phyloP scores from a whole-genome alignment of 1,140 invertebrate species.

The Stratiolaelaps scimitus region DNA sequence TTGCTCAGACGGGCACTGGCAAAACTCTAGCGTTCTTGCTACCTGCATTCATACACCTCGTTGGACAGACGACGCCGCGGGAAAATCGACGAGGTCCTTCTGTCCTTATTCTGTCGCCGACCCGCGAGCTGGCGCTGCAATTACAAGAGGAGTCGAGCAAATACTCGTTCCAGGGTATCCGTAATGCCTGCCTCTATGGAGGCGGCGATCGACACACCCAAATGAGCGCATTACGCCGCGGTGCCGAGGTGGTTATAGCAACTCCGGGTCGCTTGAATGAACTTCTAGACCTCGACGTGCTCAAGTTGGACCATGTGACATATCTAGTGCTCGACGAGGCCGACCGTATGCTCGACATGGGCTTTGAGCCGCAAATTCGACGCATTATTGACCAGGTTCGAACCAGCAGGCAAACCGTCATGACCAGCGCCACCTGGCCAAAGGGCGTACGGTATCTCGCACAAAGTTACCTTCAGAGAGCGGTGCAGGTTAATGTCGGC shows the following conservation, averaged over 20 bases:
- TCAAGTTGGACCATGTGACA: conserved; percentile 60
- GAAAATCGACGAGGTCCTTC: conserved; percentile 60
- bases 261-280: conserved; percentile 79
- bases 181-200: conserved; percentile 61
- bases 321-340: conserved; percentile 76
- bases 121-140: conserved; percentile 75
- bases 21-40: conserved; percentile 80
- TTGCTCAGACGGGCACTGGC: conserved; percentile 55
- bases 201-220: conserved; percentile 63
- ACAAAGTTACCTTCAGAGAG: conserved; percentile 67
- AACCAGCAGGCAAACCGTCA: conserved; percentile 44
- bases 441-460: conserved; percentile 52
- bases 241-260: conserved; percentile 74
- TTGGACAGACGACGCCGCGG: conserved; percentile 53
- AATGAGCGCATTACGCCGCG: conserved; percentile 52
- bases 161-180: conserved; percentile 67
- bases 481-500: conserved; percentile 75
- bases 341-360: conserved; percentile 72
- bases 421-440: conserved; percentile 49
- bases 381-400: conserved; percentile 59
- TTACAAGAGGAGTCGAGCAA: conserved; percentile 78
- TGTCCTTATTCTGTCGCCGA: conserved; percentile 73
- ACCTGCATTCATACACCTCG: conserved; percentile 77
- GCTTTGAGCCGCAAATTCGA: conserved; percentile 72
- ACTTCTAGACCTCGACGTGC: conserved; percentile 48